Evolutionary conservation across 2,888 invertebrate species (phyloP), one percentile per base, ranked within the genome.

Genomic region (Lycaena phlaeas): DNA sequence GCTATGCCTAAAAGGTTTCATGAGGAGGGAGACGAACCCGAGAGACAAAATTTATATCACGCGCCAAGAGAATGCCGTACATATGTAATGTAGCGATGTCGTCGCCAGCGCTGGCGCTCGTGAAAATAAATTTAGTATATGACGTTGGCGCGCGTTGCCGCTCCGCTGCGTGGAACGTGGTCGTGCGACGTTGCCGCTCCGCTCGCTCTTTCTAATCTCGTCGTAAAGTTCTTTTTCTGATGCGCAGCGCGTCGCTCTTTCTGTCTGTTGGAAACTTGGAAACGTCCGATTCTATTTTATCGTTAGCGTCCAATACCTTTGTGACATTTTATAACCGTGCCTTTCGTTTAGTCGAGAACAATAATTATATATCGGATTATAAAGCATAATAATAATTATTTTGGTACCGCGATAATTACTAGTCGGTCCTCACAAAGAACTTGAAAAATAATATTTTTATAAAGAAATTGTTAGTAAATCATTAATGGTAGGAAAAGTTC

Each of bases 151-250:
- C 58, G 58, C 72, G 84, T 78, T 84, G 84, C 84, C 84, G 64
- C 68, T 68, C 62, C 58, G 76, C 59, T 64, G 65, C 61, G 56
- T 74, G 79, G 82, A 81, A 79, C 82, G 82, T 78, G 75, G 74
- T 72, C 68, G 67, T 58, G 79, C 82, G 74, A 58, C 67, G 84
- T 82, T 84, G 84, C 84, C 84, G 65, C 68, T 59, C 72, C 71
- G 79, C 58, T 53, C 75, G 81, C 82, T 84, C 84, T 82, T 84
- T 82, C 84, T 84, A 84, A 84, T 84, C 84, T 82, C 67, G 84
- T 82, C 82, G 81, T 84, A 82, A 82, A 84, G 82, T 82, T 84
- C 84, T 84, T 84, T 82, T 84, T 84, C 82, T 84, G 82, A 81
- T 78, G 79, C 81, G 75, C 78, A 68, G 62, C 78, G 77, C 72